Conservation (phyloP, 2,113 vertebrate species). For the Dasypus novemcinctus region DNA sequence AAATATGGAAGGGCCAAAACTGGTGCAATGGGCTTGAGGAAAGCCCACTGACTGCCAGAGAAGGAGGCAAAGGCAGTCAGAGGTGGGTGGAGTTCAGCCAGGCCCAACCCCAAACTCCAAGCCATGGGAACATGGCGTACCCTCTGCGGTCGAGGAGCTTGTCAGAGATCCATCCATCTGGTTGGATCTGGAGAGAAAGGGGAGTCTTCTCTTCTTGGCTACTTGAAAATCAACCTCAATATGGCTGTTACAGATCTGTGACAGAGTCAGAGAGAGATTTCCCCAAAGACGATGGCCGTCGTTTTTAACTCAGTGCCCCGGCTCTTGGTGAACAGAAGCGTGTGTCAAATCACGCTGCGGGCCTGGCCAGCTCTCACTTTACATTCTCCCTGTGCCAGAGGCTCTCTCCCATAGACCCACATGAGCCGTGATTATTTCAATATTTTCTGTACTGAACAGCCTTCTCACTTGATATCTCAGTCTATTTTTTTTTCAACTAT, state of each 20-base stretch:
- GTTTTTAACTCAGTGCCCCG: not conserved
- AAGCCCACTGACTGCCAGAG: not conserved
- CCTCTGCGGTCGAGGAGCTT: not conserved
- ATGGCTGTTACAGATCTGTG: not conserved
- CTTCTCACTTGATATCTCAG: constrained; percentile 39
- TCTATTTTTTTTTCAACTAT: not conserved
- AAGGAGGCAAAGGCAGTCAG: not conserved
- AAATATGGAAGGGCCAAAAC: constrained; percentile 3
- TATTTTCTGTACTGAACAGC: not conserved
- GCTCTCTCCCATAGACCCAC: constrained; percentile 6
- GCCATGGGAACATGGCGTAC: not conserved
- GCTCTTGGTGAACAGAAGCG: not conserved
- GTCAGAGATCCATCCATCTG: not conserved
- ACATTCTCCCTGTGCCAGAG: not conserved
- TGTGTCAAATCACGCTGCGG: not conserved
- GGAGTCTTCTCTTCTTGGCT: not conserved
- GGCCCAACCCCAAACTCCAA: not conserved
- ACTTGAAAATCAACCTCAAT: not conserved
- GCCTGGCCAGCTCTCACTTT: constrained; percentile 3
- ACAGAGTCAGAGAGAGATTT: too few species aligned
- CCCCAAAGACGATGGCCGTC: not conserved
- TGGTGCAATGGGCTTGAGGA: not conserved
- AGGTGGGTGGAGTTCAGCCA: not conserved
- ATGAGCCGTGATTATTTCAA: constrained; percentile 7
- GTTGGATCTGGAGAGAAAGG: not conserved